Evolutionary conservation across 2,113 vertebrate species (phyloP).

Genomic region (Sapajus apella): DNA sequence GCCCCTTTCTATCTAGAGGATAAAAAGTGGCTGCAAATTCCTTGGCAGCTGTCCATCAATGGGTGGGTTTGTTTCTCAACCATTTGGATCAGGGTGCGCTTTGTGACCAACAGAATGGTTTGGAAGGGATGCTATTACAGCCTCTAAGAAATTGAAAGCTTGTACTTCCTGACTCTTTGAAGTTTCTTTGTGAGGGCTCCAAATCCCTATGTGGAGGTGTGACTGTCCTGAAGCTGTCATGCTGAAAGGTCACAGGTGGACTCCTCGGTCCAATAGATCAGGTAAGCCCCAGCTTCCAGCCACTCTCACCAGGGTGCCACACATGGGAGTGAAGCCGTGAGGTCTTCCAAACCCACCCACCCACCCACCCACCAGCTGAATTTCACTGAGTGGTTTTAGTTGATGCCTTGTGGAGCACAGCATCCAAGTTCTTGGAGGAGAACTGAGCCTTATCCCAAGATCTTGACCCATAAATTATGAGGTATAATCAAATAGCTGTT

Average conservation of each 20-base stretch:
- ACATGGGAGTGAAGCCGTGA: background rate
- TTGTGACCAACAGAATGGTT: background rate
- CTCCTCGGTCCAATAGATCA: background rate
- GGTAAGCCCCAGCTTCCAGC: background rate
- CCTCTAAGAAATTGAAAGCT: background rate
- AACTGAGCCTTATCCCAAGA: background rate
- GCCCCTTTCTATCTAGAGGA: background rate
- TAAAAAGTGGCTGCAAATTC: background rate
- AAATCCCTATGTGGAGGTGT: background rate
- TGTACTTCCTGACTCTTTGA: background rate
- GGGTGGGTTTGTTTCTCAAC: background rate
- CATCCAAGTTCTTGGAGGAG: too few species aligned
- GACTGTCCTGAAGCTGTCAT: background rate
- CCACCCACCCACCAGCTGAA: background rate
- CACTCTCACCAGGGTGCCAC: background rate
- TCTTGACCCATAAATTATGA: background rate
- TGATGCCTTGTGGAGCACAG: background rate
- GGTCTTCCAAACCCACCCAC: background rate
- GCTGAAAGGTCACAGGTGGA: background rate
- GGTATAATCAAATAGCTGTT: background rate
- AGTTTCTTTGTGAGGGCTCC: background rate
- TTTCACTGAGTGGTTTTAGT: background rate
- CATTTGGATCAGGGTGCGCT: background rate
- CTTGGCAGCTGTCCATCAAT: background rate
- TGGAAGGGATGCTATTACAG: background rate